Percentiles rank a stretch among this genome's conserved stretches.
Conservation (phyloP, 2,797 vertebrate species). For the Momotus momota region DNA sequence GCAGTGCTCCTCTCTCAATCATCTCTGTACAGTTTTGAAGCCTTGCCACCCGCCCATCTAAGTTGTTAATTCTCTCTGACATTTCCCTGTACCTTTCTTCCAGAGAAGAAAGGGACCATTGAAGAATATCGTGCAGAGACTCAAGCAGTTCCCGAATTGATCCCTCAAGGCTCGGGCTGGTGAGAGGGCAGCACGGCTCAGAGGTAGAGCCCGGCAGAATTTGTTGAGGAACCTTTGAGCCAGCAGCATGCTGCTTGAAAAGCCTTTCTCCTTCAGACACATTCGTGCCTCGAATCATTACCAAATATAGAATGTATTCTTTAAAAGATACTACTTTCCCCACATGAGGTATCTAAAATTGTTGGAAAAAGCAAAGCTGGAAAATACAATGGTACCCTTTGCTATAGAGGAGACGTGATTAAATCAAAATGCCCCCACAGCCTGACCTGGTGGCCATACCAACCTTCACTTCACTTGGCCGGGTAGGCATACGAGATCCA, state of each 20-base stretch:
- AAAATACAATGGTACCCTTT: neutral
- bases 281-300: neutral
- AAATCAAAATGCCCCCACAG: neutral
- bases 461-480: neutral
- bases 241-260: slow-evolving; percentile 45
- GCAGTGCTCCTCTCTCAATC: neutral
- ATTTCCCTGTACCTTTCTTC: slow-evolving; percentile 38
- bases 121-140: slow-evolving; percentile 27
- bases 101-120: slow-evolving; percentile 22
- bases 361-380: slow-evolving; percentile 23
- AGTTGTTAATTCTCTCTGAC: slow-evolving; percentile 38
- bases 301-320: slow-evolving; percentile 62
- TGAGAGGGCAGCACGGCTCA: slow-evolving; percentile 25
- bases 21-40: neutral
- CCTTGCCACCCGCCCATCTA: neutral
- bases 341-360: slow-evolving; percentile 31
- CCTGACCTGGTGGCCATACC: neutral
- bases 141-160: slow-evolving; percentile 36
- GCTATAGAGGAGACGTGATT: neutral
- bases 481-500: fast-evolving
- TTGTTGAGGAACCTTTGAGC: slow-evolving; percentile 49
- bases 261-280: slow-evolving; percentile 56
- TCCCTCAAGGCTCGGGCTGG: slow-evolving; percentile 41
- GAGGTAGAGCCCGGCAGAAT: slow-evolving; percentile 34
- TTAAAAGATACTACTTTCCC: slow-evolving; percentile 44